Conservation (phyloP, 2,113 vertebrate genomes). For the Apaloderma vittatum region DNA sequence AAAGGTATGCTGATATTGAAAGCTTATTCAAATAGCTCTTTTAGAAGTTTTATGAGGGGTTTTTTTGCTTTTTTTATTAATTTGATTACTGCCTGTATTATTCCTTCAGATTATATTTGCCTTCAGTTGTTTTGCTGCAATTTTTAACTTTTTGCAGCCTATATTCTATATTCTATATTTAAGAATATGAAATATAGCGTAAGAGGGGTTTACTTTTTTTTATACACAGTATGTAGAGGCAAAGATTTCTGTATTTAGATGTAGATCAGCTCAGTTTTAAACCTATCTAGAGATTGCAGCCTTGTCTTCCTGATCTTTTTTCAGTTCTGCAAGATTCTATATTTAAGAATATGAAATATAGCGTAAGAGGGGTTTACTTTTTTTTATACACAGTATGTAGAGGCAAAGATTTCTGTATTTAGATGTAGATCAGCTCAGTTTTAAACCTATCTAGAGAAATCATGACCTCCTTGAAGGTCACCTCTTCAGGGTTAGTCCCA, state of each 20-base stretch:
- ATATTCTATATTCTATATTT: too few species aligned
- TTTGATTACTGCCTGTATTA: neutral
- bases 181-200: neutral
- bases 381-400: neutral
- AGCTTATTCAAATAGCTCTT: neutral
- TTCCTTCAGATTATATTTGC: neutral
- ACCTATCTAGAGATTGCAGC: too few species aligned
- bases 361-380: neutral
- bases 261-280: neutral
- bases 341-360: neutral
- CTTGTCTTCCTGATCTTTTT: too few species aligned
- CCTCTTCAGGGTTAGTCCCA: neutral
- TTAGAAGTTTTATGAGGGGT: neutral
- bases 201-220: neutral
- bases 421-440: neutral
- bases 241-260: neutral
- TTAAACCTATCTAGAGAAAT: neutral
- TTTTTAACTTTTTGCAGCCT: neutral
- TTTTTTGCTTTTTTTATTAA: neutral
- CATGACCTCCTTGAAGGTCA: neutral
- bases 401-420: neutral
- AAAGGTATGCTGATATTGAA: neutral
- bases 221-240: neutral
- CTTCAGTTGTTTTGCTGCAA: neutral
- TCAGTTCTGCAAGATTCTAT: too few species aligned